phyloP scores from a whole-genome alignment of 2,888 invertebrate genomes.

The Myathropa florea region DNA sequence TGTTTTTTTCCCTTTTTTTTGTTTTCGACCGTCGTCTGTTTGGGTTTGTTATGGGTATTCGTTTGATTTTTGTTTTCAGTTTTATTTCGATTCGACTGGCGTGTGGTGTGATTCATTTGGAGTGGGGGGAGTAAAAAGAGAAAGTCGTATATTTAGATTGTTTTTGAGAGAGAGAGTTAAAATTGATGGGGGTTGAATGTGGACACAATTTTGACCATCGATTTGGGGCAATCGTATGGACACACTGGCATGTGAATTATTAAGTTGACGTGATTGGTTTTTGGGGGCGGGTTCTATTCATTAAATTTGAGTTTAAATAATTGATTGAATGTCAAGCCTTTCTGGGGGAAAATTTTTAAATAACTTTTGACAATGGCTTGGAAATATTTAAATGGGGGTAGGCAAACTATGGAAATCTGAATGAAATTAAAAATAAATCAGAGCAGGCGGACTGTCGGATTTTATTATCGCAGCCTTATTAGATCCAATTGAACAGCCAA shows the following conservation, averaged over 20 bases:
- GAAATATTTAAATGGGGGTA: too few relatives aligned
- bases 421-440: too few relatives aligned
- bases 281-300: neutral
- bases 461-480: too few relatives aligned
- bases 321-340: neutral
- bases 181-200: constrained; percentile 28
- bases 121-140: neutral
- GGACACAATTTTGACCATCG: constrained; percentile 19
- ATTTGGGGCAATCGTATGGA: constrained; percentile 22
- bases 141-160: constrained; percentile 12
- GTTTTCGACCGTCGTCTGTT: too few relatives aligned
- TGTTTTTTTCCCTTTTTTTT: constrained; percentile 1
- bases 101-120: constrained; percentile 27
- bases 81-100: neutral
- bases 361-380: neutral
- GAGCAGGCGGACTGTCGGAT: too few relatives aligned
- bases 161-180: constrained; percentile 14
- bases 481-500: too few relatives aligned
- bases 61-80: constrained; percentile 14
- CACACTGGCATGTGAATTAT: constrained; percentile 33
- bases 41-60: constrained; percentile 36
- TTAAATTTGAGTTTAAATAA: neutral
- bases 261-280: constrained; percentile 29
- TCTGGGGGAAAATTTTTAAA: neutral
- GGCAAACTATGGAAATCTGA: too few relatives aligned